Conservation (phyloP, 2,797 vertebrate genomes). For the Gymnocypris eckloni region DNA sequence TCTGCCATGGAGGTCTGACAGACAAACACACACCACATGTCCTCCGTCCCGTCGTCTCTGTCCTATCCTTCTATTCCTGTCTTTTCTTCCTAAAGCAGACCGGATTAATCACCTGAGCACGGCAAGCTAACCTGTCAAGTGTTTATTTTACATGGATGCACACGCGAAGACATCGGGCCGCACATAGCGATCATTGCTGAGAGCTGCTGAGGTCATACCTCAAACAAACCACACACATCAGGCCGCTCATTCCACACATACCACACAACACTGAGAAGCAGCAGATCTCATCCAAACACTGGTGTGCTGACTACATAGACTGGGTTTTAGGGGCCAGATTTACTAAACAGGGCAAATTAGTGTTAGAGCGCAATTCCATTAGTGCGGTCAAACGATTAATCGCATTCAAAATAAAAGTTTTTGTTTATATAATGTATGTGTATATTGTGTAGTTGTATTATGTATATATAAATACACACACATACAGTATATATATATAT, state of each 20-base stretch:
- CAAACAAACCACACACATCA: constrained; percentile 65
- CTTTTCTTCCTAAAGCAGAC: background rate
- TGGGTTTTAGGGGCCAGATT: background rate
- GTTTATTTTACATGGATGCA: background rate
- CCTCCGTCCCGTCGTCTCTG: background rate
- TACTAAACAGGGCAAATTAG: background rate
- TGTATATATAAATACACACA: too few relatives aligned
- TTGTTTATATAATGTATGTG: too few relatives aligned
- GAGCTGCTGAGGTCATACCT: constrained; percentile 22
- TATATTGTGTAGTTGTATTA: too few relatives aligned
- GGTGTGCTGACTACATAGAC: too few relatives aligned
- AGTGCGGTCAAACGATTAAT: too few relatives aligned
- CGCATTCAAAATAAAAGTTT: too few relatives aligned
- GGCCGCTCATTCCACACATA: constrained; percentile 69
- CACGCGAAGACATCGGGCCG: background rate
- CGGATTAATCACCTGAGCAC: background rate
- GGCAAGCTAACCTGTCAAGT: background rate
- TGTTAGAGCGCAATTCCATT: too few relatives aligned
- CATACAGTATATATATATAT: too few relatives aligned
- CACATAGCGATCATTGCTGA: constrained; percentile 65
- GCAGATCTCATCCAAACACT: background rate
- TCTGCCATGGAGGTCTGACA: constrained; percentile 19
- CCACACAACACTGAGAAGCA: constrained; percentile 46
- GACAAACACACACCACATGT: constrained; percentile 16
- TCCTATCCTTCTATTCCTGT: background rate